These are phyloP conservation scores for Drosophila setosimentum DNA, from an alignment of 2,888 invertebrate genomes.

Conservation along the genomic window DNA sequence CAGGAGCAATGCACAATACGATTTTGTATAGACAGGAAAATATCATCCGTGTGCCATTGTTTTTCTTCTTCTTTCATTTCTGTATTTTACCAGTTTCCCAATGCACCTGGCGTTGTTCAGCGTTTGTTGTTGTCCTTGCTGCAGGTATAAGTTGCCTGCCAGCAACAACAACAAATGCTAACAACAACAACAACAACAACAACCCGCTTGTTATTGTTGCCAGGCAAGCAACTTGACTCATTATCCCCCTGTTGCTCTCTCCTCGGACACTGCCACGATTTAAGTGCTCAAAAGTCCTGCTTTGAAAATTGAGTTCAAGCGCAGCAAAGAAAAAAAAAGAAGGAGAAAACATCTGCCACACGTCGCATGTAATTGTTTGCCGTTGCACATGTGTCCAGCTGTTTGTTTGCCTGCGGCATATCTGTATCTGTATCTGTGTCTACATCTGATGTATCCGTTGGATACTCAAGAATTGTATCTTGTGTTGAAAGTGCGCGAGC, in stretches of 20 bases:
- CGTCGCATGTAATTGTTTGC: conserved; percentile 74
- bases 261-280: conserved; percentile 46
- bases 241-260: conserved; percentile 16
- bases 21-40: conserved; percentile 48
- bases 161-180: conserved; percentile 17
- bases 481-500: conserved; percentile 52
- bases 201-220: conserved; percentile 55
- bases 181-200: conserved; percentile 11
- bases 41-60: conserved; percentile 37
- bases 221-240: conserved; percentile 51
- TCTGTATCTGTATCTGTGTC: conserved; percentile 20
- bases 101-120: conserved; percentile 65
- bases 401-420: conserved; percentile 39
- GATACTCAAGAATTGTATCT: conserved; percentile 14
- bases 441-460: conserved; percentile 29
- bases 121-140: conserved; percentile 47
- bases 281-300: conserved; percentile 63
- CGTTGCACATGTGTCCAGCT: conserved; percentile 68
- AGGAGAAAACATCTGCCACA: conserved; percentile 74
- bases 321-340: neutral
- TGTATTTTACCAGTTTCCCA: conserved; percentile 39
- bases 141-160: conserved; percentile 65
- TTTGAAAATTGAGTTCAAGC: conserved; percentile 46
- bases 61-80: conserved; percentile 1
- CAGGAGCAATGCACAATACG: conserved; percentile 54